A percentile compares a stretch with the other conserved stretches of the same genome.
Conservation (phyloP, 1,140 invertebrate species). For the Conus betulinus region DNA sequence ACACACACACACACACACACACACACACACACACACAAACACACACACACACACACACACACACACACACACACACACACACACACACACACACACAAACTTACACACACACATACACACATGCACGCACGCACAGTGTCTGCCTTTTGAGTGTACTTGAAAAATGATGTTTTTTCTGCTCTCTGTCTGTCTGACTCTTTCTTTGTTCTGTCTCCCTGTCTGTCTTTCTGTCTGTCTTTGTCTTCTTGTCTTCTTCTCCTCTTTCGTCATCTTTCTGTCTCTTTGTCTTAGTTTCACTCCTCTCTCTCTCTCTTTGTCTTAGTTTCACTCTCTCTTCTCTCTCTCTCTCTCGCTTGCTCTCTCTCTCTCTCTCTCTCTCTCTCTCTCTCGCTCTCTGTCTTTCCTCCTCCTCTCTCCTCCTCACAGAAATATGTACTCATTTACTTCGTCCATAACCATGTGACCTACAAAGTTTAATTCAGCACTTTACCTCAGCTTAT, state of each 20-base stretch:
- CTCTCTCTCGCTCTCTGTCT: constrained; percentile 22
- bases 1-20: background rate
- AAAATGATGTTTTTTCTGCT: too few species aligned
- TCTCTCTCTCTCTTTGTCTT: constrained; percentile 13
- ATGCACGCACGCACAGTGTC: background rate
- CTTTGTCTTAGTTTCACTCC: background rate
- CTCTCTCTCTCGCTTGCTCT: background rate
- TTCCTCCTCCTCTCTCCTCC: background rate
- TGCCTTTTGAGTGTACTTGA: too few species aligned
- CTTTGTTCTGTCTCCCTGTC: background rate
- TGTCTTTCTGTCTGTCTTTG: constrained; percentile 9
- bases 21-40: background rate
- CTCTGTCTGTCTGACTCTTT: too few species aligned
- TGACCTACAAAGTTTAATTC: too few species aligned
- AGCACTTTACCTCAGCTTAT: too few species aligned
- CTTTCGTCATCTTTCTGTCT: constrained; percentile 9
- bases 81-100: background rate
- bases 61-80: background rate
- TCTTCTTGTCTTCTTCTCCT: constrained; percentile 21
- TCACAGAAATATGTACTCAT: background rate
- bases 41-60: background rate
- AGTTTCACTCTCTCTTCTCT: constrained; percentile 22
- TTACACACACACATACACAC: background rate
- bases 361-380: background rate
- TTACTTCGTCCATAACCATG: background rate